Conservation (phyloP, 1,140 invertebrate genomes). For the Procambarus clarkii region DNA sequence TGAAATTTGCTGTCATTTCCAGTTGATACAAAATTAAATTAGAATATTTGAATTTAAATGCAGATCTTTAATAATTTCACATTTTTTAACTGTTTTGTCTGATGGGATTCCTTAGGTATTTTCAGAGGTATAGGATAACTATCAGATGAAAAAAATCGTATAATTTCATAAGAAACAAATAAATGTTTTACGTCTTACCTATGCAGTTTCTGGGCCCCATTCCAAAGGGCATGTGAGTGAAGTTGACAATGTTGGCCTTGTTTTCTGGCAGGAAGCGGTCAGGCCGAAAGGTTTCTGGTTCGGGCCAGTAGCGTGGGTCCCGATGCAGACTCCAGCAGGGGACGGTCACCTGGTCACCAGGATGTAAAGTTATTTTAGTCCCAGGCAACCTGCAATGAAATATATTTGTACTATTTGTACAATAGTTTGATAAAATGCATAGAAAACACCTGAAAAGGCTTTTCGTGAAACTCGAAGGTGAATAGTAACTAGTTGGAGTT, state of each 20-base stretch:
- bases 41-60: too few relatives aligned
- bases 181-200: not conserved
- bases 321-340: slow-evolving; percentile 66
- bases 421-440: too few relatives aligned
- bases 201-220: slow-evolving; percentile 78
- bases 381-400: slow-evolving; percentile 73
- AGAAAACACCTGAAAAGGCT: too few relatives aligned
- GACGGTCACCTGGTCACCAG: slow-evolving; percentile 29
- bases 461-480: too few relatives aligned
- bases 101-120: too few relatives aligned
- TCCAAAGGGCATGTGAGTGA: slow-evolving; percentile 76
- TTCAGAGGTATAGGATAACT: too few relatives aligned
- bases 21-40: too few relatives aligned
- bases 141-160: too few relatives aligned
- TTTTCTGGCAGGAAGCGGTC: not conserved
- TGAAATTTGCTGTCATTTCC: too few relatives aligned
- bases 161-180: not conserved
- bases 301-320: slow-evolving; percentile 75
- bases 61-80: too few relatives aligned
- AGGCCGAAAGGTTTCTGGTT: slow-evolving; percentile 76
- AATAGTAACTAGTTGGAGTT: too few relatives aligned
- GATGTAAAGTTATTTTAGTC: slow-evolving; percentile 26
- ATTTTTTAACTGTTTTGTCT: too few relatives aligned
- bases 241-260: slow-evolving; percentile 79
- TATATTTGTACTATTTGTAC: not conserved